These are phyloP conservation scores for Lampris megalopsis DNA, from an alignment of 2,113 vertebrate genomes.

Conservation along the genomic window DNA sequence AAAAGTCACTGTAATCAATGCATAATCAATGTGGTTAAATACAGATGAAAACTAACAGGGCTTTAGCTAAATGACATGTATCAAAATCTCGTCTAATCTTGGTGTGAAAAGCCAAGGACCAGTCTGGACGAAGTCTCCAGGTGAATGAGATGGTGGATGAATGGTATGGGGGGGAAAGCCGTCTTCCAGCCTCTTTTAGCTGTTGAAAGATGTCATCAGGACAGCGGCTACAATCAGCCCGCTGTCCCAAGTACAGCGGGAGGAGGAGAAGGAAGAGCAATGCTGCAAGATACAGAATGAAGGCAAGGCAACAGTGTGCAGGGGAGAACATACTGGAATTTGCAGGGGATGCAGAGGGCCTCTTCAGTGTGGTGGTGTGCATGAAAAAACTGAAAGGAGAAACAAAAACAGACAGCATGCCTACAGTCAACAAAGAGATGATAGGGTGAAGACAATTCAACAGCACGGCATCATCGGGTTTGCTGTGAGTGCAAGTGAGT, in stretches of 20 bases:
- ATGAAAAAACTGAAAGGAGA: conserved; percentile 86
- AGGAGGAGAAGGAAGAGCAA: conserved; percentile 59
- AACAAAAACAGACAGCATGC: conserved; percentile 83
- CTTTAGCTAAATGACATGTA: conserved; percentile 1
- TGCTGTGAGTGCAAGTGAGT: conserved; percentile 54
- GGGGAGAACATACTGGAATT: conserved; percentile 81
- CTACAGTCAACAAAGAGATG: conserved; percentile 81
- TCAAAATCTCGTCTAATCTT: background rate
- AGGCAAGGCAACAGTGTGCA: conserved; percentile 77
- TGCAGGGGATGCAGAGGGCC: conserved; percentile 80
- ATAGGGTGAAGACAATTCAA: conserved; percentile 71
- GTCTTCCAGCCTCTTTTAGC: conserved; percentile 31
- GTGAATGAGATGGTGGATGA: conserved; percentile 12
- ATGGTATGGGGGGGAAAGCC: conserved; percentile 5
- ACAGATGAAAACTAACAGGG: background rate
- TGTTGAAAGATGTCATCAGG: conserved; percentile 24
- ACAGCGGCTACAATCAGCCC: conserved; percentile 43
- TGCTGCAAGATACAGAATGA: conserved; percentile 69
- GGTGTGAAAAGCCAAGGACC: background rate
- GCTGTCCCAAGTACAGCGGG: conserved; percentile 37
- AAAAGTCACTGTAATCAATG: background rate
- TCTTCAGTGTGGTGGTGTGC: conserved; percentile 81
- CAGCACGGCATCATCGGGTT: conserved; percentile 62
- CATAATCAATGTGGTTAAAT: background rate
- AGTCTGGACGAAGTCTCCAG: conserved; percentile 4